A percentile compares a stretch with the other conserved stretches of the same genome.
Evolutionary conservation across 2,888 invertebrate genomes (phyloP).

Genomic region (Neocrepidodera transversa): DNA sequence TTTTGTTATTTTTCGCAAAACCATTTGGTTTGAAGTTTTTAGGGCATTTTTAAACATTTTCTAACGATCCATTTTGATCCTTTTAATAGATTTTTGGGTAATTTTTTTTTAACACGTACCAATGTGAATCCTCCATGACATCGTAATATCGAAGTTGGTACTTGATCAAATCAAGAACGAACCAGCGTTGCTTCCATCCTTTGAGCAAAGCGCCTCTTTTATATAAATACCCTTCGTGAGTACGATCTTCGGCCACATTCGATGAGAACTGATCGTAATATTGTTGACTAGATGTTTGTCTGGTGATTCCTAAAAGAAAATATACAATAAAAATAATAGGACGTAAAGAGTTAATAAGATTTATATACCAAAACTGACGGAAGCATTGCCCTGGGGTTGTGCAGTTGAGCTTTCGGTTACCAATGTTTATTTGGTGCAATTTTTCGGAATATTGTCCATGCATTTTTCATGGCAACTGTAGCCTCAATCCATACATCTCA

Average conservation of each 20-base stretch:
- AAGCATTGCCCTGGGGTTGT: constrained; percentile 63
- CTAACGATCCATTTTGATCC: too few relatives aligned
- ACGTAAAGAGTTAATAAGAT: background rate
- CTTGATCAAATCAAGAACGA: constrained; percentile 96
- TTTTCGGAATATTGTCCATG: constrained; percentile 83
- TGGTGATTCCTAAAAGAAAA: constrained; percentile 67
- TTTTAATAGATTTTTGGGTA: too few relatives aligned
- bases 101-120: constrained; percentile 66
- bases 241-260: constrained; percentile 91
- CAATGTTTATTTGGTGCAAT: constrained; percentile 81
- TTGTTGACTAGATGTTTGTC: constrained; percentile 86
- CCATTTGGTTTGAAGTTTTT: too few relatives aligned
- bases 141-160: constrained; percentile 97
- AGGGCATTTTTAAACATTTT: too few relatives aligned
- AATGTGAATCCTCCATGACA: constrained; percentile 92
- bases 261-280: constrained; percentile 93
- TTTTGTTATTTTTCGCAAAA: too few relatives aligned
- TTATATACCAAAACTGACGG: constrained; percentile 71
- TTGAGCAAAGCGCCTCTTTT: constrained; percentile 96
- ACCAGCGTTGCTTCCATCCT: constrained; percentile 98
- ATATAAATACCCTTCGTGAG: constrained; percentile 93
- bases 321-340: background rate
- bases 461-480: constrained; percentile 96
- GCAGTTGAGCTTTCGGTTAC: constrained; percentile 55
- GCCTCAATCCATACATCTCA: constrained; percentile 87